Conservation (phyloP, 2,888 invertebrate species). For the Isotomurus palustris region DNA sequence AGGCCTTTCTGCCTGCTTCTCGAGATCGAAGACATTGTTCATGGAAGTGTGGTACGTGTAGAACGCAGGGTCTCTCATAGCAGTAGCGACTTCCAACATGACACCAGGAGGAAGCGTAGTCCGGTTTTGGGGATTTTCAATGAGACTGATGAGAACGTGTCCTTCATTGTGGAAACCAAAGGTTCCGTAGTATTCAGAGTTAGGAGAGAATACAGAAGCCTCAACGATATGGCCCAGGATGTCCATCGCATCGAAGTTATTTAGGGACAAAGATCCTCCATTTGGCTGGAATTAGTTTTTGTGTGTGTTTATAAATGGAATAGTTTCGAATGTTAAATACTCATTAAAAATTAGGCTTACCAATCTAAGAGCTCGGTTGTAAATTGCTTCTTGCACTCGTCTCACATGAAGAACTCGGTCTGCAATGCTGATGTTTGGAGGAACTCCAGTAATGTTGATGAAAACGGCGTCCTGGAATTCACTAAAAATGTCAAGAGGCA, state of each 20-base stretch:
- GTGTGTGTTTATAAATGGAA: too few species aligned
- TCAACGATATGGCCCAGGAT: slow-evolving; percentile 74
- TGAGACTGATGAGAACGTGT: slow-evolving; percentile 62
- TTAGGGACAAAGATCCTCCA: slow-evolving; percentile 56
- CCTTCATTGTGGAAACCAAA: slow-evolving; percentile 67
- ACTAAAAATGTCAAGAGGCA: too few species aligned
- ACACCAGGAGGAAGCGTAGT: neutral
- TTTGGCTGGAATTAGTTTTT: slow-evolving; percentile 48
- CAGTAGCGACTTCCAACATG: slow-evolving; percentile 56
- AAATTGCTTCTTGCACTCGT: neutral
- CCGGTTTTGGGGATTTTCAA: slow-evolving; percentile 3
- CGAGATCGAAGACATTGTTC: slow-evolving; percentile 69
- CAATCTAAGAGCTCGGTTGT: neutral
- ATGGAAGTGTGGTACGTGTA: slow-evolving; percentile 78
- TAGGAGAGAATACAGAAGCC: slow-evolving; percentile 56
- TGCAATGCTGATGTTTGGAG: neutral
- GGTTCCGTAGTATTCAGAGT: slow-evolving; percentile 56
- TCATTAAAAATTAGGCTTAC: too few species aligned
- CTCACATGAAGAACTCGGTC: neutral
- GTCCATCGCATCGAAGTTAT: slow-evolving; percentile 69
- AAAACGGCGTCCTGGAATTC: neutral
- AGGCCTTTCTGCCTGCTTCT: slow-evolving; percentile 59
- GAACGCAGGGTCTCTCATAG: slow-evolving; percentile 81
- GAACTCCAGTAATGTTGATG: slow-evolving; percentile 2
- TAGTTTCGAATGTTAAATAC: too few species aligned